A percentile compares a stretch with the other conserved stretches of the same genome.
These are phyloP conservation scores for Euleptes europaea DNA, from an alignment of 2,113 vertebrate genomes.

Conservation along the genomic window DNA sequence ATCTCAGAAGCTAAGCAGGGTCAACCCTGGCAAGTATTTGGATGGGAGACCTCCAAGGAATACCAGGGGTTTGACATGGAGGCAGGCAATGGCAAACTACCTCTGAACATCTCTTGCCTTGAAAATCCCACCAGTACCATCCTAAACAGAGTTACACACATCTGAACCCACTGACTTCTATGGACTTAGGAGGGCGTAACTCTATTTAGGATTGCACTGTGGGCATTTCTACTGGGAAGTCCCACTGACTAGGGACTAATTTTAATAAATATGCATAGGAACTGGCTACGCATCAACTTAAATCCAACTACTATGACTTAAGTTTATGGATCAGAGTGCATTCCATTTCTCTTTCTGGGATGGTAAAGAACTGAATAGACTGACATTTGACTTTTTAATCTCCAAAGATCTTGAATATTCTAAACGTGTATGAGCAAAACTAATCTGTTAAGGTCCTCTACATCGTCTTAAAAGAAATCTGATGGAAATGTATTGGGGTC, in stretches of 20 bases:
- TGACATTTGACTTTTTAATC: background rate
- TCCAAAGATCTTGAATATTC: rapidly evolving
- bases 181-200: too few species aligned
- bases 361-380: background rate
- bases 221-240: background rate
- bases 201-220: too few species aligned
- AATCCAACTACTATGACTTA: background rate
- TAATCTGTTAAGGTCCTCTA: background rate
- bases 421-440: background rate
- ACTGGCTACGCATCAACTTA: background rate
- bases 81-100: too few species aligned
- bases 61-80: too few species aligned
- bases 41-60: too few species aligned
- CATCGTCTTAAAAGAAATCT: background rate
- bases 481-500: background rate
- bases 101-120: too few species aligned
- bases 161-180: too few species aligned
- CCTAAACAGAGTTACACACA: too few species aligned
- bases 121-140: too few species aligned
- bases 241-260: background rate
- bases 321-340: background rate
- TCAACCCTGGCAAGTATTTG: too few species aligned
- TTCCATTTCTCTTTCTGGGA: background rate
- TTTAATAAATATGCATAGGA: background rate
- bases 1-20: too few species aligned